Percentiles rank a stretch among this genome's conserved stretches.
Evolutionary conservation across 1,140 invertebrate genomes (phyloP).

Genomic region (Protaetia brevitarsis): DNA sequence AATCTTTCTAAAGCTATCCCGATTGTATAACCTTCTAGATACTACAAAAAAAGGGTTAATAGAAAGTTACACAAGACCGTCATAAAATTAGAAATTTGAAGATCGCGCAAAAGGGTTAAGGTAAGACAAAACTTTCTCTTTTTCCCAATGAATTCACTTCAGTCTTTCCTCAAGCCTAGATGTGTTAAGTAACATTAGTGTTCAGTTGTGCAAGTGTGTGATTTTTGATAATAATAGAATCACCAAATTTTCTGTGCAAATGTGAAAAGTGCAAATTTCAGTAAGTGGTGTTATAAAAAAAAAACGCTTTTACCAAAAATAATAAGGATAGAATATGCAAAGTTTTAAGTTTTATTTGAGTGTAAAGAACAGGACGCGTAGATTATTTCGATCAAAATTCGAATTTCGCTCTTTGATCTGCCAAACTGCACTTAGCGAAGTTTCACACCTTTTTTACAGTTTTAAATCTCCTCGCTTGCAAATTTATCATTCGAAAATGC

Average conservation of each 20-base stretch:
- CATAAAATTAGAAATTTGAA: constrained; percentile 4
- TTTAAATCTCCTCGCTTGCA: neutral
- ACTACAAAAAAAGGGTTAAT: neutral
- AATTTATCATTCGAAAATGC: too few relatives aligned
- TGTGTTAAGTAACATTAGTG: too few relatives aligned
- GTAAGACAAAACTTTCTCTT: neutral
- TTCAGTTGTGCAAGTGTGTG: too few relatives aligned
- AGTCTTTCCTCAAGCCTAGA: too few relatives aligned
- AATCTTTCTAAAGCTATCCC: too few relatives aligned
- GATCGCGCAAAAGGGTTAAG: neutral
- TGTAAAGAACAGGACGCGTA: neutral
- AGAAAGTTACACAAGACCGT: neutral
- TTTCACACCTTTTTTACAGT: constrained; percentile 12
- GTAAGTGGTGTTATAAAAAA: too few relatives aligned
- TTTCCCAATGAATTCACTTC: too few relatives aligned
- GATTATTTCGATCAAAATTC: neutral
- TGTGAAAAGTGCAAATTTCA: too few relatives aligned
- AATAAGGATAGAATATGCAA: too few relatives aligned
- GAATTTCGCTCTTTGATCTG: neutral
- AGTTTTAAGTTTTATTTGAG: neutral
- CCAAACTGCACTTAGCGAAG: neutral
- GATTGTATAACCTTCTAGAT: neutral
- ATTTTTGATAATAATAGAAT: too few relatives aligned
- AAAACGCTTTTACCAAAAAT: too few relatives aligned
- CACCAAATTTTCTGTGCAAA: too few relatives aligned